Percentiles rank a stretch among this genome's conserved stretches.
Conservation (phyloP, 2,797 vertebrate genomes). For the Diceros bicornis region DNA sequence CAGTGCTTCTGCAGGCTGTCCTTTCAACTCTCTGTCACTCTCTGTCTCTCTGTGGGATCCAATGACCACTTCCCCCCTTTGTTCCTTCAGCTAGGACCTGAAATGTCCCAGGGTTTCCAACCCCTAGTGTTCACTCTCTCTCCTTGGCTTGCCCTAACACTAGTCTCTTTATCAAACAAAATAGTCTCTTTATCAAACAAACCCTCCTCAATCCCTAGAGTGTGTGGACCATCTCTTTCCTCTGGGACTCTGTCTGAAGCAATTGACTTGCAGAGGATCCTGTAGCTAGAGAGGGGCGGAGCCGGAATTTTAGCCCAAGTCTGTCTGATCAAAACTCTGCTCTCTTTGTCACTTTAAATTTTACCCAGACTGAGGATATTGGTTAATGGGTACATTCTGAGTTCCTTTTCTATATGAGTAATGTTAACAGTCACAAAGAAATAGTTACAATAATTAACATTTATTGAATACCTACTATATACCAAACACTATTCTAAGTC, state of each 20-base stretch:
- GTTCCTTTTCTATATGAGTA: not conserved
- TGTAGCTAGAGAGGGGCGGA: not conserved
- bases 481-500: not conserved
- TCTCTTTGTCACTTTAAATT: not conserved
- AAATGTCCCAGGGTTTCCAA: not conserved
- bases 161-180: not conserved
- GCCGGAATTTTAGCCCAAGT: not conserved
- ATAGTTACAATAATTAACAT: not conserved
- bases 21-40: not conserved
- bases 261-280: not conserved
- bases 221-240: not conserved
- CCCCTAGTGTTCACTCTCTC: not conserved
- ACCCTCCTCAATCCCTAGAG: not conserved
- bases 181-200: not conserved
- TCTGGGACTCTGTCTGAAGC: not conserved
- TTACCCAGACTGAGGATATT: not conserved
- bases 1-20: not conserved
- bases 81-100: not conserved
- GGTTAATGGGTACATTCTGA: not conserved
- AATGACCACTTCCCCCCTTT: not conserved
- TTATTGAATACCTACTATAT: not conserved
- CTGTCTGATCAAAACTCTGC: not conserved
- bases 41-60: no score
- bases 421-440: no score
- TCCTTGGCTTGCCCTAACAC: not conserved